These are phyloP conservation scores for Paracentrotus lividus DNA, from an alignment of 53 echinoderm and acorn worm genomes.

Conservation along the genomic window DNA sequence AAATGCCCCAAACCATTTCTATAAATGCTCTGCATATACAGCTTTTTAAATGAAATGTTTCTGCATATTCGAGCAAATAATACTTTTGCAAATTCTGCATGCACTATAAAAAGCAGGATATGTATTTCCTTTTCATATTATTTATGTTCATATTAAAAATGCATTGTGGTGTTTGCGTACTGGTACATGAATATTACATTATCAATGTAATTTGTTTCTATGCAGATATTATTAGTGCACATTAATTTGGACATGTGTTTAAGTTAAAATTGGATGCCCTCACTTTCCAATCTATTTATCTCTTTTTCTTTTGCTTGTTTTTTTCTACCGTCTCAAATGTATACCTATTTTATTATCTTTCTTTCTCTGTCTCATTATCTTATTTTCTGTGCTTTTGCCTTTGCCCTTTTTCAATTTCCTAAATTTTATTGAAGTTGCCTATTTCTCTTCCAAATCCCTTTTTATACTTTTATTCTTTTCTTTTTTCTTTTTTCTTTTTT, in stretches of 20 bases:
- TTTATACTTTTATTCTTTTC: background rate
- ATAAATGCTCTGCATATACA: background rate
- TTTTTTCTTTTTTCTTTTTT: no score
- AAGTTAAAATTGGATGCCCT: no score
- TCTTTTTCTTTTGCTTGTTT: no score
- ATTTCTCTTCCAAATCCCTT: background rate
- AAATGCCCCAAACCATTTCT: background rate
- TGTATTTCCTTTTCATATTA: background rate
- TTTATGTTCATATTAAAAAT: background rate
- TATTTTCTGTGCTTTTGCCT: background rate
- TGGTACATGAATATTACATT: no score
- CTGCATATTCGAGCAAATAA: background rate
- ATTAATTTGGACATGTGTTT: background rate
- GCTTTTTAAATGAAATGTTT: background rate
- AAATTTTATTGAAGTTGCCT: background rate
- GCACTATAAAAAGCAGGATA: background rate
- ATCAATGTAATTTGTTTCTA: background rate
- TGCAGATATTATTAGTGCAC: background rate
- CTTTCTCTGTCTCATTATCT: background rate
- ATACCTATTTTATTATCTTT: background rate
- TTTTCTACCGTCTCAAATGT: no score
- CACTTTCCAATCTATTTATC: no score
- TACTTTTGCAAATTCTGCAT: background rate
- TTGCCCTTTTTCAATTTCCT: background rate
- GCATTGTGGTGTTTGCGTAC: background rate